Base-by-base conservation (phyloP, 2,797 vertebrate species). In the Acanthurus lineatus region DNA sequence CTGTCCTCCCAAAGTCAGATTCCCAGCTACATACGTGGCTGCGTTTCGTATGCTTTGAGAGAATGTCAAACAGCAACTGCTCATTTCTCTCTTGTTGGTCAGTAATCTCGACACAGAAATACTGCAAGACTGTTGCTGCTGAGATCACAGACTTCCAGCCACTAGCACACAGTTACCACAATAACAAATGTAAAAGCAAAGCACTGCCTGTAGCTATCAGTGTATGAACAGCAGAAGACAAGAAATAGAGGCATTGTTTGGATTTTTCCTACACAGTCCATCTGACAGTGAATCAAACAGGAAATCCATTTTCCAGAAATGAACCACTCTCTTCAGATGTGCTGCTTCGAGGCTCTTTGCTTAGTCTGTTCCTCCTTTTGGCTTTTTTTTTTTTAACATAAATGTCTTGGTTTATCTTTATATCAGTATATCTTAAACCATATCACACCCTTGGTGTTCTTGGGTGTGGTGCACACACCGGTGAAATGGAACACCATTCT, bases 11-110 rank as follows among this genome's bases (percentile, higher is more conserved):
- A 83, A 89, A 92, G 87, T 84, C 88, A 91, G 90, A 87, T 81
- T 77, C 73, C 76, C 72, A 79, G 83, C 85, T 69, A 71, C 81
- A 81, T 74, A 83, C 75, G 63, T 78, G 48, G 77, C 86, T 77
- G 77, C 79, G 60, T 85, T 93, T 92, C 78, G 79, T 89, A 86
- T 82, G 86, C 86, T 88, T 86, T 69, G 73, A 90, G 86, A 92
- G 83, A 89, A 85, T 61, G 70, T 87, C 88, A 83, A 88, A 87
- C 91, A 85, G 87, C 86, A 88, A 76, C 76, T 86, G 72, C 81
- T 78, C 66, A 65, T 87, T 91, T 84, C 72, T 78, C 72, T 61
- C 66, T 69, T 11, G 25, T 76, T 66, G 87, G 89, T 81, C 86
- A 85, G 81, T 90, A 91, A 92, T 90, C 85, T 81, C 65, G 44